phyloP scores from a whole-genome alignment of 1,140 invertebrate genomes.

The Eumeta japonica region DNA sequence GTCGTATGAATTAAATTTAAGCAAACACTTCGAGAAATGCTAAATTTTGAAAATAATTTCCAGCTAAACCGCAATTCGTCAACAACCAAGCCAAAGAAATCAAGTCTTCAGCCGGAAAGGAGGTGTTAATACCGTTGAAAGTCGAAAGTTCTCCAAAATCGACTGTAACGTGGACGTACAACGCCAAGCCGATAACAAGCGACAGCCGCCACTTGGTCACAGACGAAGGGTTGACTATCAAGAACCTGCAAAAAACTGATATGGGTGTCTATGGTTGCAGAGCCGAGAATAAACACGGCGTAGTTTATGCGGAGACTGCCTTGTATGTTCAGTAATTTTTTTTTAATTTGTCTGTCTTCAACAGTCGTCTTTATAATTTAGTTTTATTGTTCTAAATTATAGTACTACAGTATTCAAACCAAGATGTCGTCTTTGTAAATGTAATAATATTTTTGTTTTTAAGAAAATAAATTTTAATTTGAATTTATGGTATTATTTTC shows the following conservation, averaged over 20 bases:
- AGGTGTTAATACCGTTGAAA: conserved; percentile 25
- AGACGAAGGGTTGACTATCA: conserved; percentile 22
- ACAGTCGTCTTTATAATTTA: too few relatives aligned
- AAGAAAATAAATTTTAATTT: too few relatives aligned
- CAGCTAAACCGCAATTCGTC: conserved; percentile 23
- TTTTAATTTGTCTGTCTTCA: too few relatives aligned
- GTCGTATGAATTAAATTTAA: too few relatives aligned
- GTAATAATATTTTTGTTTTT: too few relatives aligned
- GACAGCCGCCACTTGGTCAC: conserved; percentile 8
- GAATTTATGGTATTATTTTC: too few relatives aligned
- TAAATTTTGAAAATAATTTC: too few relatives aligned
- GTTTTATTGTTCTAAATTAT: too few relatives aligned
- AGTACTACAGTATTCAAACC: too few relatives aligned
- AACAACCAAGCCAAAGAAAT: conserved; percentile 14
- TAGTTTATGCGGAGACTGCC: conserved; percentile 27
- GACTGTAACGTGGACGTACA: conserved; percentile 23
- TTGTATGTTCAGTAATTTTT: too few relatives aligned
- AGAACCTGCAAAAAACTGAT: conserved; percentile 18
- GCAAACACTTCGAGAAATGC: too few relatives aligned
- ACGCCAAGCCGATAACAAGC: conserved; percentile 17
- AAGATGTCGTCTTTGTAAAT: too few relatives aligned
- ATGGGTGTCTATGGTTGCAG: conserved; percentile 35
- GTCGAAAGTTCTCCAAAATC: conserved; percentile 15
- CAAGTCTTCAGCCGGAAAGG: conserved; percentile 17
- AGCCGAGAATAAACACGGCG: conserved; percentile 21